phyloP scores from a whole-genome alignment of 2,888 invertebrate genomes.

The Perizoma flavofasciatum region DNA sequence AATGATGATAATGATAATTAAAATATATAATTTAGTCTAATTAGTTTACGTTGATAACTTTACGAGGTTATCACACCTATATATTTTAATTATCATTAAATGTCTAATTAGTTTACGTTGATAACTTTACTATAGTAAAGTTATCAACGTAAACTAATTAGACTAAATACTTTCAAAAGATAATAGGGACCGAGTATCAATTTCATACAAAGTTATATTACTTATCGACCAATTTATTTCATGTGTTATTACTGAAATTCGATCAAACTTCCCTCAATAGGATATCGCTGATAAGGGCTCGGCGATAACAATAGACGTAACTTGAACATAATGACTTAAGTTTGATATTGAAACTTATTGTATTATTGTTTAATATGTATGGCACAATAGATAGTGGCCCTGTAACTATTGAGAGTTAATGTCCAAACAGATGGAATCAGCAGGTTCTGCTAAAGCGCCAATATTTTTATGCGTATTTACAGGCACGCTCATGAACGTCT shows the following conservation, averaged over 20 bases:
- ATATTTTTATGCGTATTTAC: no score
- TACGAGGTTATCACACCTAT: no score
- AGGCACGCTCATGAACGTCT: no score
- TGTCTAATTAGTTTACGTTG: no score
- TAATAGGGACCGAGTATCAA: conserved; percentile 13
- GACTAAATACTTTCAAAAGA: not conserved
- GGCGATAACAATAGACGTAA: conserved; percentile 25
- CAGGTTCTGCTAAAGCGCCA: no score
- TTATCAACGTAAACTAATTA: no score
- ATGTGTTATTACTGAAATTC: conserved; percentile 50
- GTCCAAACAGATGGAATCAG: no score
- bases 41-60: no score
- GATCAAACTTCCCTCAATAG: conserved; percentile 61
- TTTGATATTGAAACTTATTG: conserved; percentile 32
- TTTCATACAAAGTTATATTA: conserved; percentile 32
- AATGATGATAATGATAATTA: not conserved
- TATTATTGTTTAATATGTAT: conserved; percentile 23
- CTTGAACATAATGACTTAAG: conserved; percentile 35
- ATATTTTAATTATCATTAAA: no score
- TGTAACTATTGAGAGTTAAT: no score
- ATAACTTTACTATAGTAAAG: no score
- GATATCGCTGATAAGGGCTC: conserved; percentile 42
- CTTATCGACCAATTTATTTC: conserved; percentile 39
- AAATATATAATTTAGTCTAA: no score
- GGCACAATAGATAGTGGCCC: not conserved